Percentiles rank a stretch among this genome's conserved stretches.
Conservation (phyloP, 2,888 invertebrate species). For the Amphimallon solstitiale region DNA sequence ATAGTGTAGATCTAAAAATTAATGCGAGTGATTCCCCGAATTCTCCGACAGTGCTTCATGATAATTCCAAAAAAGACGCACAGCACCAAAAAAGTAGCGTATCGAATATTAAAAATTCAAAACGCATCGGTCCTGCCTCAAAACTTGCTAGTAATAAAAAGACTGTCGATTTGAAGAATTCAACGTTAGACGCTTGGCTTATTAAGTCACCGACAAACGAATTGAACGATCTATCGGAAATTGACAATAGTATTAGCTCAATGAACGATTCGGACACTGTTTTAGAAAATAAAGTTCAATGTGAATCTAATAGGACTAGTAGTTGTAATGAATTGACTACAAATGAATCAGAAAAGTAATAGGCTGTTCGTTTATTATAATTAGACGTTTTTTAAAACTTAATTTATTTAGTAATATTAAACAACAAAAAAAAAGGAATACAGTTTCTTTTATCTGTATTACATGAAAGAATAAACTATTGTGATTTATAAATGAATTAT, state of each 20-base stretch:
- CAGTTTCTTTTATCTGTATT: slow-evolving; percentile 27
- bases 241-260: slow-evolving; percentile 35
- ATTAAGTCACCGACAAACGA: slow-evolving; percentile 45
- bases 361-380: slow-evolving; percentile 34
- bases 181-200: slow-evolving; percentile 55
- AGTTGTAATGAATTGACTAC: slow-evolving; percentile 10
- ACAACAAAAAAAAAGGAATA: not conserved
- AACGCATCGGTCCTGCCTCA: slow-evolving; percentile 9
- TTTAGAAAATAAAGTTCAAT: slow-evolving; percentile 12
- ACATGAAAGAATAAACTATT: slow-evolving; percentile 39
- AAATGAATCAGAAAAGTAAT: slow-evolving; percentile 31
- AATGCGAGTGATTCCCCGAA: not conserved
- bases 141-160: slow-evolving; percentile 25
- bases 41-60: not conserved
- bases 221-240: slow-evolving; percentile 17
- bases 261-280: slow-evolving; percentile 14
- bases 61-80: slow-evolving; percentile 15
- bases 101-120: not conserved
- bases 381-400: slow-evolving; percentile 31
- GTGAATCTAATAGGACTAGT: slow-evolving; percentile 31
- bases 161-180: slow-evolving; percentile 27
- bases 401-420: slow-evolving; percentile 29
- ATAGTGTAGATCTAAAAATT: slow-evolving; percentile 14
- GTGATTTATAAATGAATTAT: slow-evolving; percentile 38
- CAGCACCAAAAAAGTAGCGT: not conserved